Percentiles rank a stretch among this genome's conserved stretches.
Evolutionary conservation across 2,888 invertebrate species (phyloP).

Genomic region (Morpho achilles): DNA sequence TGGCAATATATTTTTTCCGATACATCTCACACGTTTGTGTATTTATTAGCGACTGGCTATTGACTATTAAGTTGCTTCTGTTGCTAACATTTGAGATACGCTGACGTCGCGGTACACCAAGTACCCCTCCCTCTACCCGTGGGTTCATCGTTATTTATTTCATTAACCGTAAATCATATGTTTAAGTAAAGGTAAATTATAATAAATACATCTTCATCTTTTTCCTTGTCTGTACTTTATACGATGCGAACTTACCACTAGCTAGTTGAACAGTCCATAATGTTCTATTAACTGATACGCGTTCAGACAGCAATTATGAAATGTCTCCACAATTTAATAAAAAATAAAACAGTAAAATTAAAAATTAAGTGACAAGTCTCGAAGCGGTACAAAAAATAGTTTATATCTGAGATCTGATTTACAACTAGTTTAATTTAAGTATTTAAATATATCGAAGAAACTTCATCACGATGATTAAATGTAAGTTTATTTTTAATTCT

Average conservation of each 20-base stretch:
- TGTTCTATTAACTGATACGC: constrained; percentile 20
- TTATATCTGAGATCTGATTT: constrained; percentile 13
- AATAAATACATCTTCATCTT: constrained; percentile 5
- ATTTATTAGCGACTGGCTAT: too few relatives aligned
- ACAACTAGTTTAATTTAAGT: constrained; percentile 1
- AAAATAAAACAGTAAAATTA: constrained; percentile 4
- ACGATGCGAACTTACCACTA: constrained; percentile 11
- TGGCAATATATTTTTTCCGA: too few relatives aligned
- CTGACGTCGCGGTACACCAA: too few relatives aligned
- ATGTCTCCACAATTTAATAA: neutral
- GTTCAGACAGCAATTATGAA: constrained; percentile 13
- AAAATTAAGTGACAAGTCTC: constrained; percentile 4
- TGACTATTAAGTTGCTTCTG: too few relatives aligned
- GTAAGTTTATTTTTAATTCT: constrained; percentile 12
- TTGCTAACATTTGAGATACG: too few relatives aligned
- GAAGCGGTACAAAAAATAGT: constrained; percentile 7
- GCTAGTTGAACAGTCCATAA: constrained; percentile 17
- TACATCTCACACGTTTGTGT: too few relatives aligned
- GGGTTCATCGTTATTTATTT: too few relatives aligned
- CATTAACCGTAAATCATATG: too few relatives aligned
- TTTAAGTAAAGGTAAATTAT: too few relatives aligned
- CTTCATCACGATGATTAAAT: constrained; percentile 17
- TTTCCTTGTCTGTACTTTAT: constrained; percentile 20
- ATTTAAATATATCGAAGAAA: neutral
- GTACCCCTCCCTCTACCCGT: too few relatives aligned